Base-by-base conservation (phyloP, 2,113 vertebrate species). In the Nerophis lumbriciformis region DNA sequence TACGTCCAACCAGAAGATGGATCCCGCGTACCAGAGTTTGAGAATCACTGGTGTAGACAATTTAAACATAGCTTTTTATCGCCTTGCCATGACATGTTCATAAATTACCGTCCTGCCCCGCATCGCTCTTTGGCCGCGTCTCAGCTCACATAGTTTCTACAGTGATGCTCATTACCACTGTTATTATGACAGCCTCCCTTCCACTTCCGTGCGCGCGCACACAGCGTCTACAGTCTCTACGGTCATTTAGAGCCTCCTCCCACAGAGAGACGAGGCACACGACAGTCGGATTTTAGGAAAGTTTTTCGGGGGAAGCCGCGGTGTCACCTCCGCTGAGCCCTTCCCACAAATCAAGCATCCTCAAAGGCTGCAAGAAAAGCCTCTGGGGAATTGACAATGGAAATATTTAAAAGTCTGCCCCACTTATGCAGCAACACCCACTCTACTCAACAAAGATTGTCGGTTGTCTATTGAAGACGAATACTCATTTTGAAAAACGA, bases 111-210 rank as follows among this genome's bases (percentile, higher is more conserved):
- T 72, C 68, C 72, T 66, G 72, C 65, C 65, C 35, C 16, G 37
- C 55, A 60, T 73, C 68, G 19, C 51, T 65, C 56, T 28, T 9
- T 53, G 28, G 36, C 45, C 12, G 3, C 3, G 15, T 59, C 47
- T 66, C 60, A 59, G 58, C 47, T 68, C n/a, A 51, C 19, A 50
- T 55, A 75, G 57, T 82, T 82, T 76, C 78, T 76, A 57, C 69
- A 66, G 60, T 70, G 66, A 76, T 83, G 75, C 66, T 86, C 80
- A 84, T 83, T 81, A 84, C 64, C 66, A 68, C 68, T 38, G 76
- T 59, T 82, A 72, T 80, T 83, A 80, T 86, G 81, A 83, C 75
- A 81, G 76, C 71, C 74, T 79, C 67, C 66, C 62, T 53, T 68
- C 65, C 66, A 74, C 70, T 59, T 70, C 59, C 69, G 66, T 59